These are phyloP conservation scores for Lampropteryx suffumata DNA, from an alignment of 2,888 invertebrate genomes.

Conservation along the genomic window DNA sequence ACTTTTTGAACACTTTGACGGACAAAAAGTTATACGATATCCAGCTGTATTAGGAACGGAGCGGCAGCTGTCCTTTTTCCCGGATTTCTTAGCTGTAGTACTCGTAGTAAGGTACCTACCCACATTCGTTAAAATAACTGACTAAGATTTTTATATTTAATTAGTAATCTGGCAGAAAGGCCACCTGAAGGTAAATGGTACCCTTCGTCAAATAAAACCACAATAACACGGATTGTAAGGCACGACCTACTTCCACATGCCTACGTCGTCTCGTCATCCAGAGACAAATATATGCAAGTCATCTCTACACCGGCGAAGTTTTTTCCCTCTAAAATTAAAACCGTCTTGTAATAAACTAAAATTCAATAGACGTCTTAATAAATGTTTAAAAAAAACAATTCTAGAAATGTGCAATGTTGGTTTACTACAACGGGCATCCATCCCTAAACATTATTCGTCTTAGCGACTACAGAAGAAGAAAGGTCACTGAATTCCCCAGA, in stretches of 20 bases:
- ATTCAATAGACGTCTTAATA: background rate
- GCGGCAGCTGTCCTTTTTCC: constrained; percentile 3
- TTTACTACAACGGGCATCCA: background rate
- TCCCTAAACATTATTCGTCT: constrained; percentile 1
- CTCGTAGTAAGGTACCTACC: no score
- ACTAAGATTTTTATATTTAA: no score
- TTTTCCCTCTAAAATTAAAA: background rate
- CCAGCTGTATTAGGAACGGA: no score
- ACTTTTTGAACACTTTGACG: background rate
- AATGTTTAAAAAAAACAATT: background rate
- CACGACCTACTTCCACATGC: no score
- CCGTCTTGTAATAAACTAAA: background rate
- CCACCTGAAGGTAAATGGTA: no score
- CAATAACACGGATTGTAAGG: no score
- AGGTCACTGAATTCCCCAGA: constrained; percentile 8
- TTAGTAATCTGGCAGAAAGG: no score
- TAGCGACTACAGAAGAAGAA: background rate
- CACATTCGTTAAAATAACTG: no score
- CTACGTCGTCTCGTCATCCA: no score
- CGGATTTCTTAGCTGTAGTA: background rate
- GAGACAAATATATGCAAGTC: no score
- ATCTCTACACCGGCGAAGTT: no score
- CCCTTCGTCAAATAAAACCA: no score
- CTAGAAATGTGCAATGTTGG: background rate
- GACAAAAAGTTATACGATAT: constrained; percentile 12